A percentile compares a stretch with the other conserved stretches of the same genome.
Conservation (phyloP, 2,113 vertebrate genomes). For the Vombatus ursinus region DNA sequence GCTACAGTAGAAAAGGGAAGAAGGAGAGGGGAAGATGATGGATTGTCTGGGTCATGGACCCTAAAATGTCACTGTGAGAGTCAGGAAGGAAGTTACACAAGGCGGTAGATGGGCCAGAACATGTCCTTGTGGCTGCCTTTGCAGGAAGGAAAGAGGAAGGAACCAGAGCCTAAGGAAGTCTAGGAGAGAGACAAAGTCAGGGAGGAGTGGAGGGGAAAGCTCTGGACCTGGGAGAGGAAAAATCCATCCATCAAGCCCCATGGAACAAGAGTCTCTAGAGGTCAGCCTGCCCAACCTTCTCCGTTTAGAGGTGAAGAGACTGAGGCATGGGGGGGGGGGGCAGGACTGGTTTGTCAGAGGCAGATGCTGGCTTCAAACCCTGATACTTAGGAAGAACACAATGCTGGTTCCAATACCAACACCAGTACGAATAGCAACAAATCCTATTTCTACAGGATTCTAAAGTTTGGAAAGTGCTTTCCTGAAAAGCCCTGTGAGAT, state of each 20-base stretch:
- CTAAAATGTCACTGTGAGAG: background rate
- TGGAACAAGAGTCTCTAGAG: background rate
- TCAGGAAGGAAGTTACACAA: background rate
- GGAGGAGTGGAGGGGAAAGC: background rate
- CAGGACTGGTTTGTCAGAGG: too few relatives aligned
- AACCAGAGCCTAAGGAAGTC: background rate
- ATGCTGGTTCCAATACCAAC: background rate
- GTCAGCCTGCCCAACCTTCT: background rate
- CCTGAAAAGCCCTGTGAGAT: too few relatives aligned
- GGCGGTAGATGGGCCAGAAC: background rate
- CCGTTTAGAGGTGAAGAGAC: too few relatives aligned
- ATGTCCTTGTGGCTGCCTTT: background rate
- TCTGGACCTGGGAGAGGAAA: background rate
- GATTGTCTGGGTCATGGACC: background rate
- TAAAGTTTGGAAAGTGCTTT: background rate
- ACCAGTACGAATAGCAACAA: fast-evolving
- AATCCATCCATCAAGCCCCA: background rate
- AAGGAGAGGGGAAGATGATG: background rate
- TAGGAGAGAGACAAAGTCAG: background rate
- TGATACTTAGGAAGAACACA: background rate
- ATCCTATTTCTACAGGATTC: background rate
- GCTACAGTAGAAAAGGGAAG: background rate
- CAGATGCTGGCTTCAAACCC: background rate
- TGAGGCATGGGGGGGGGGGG: too few relatives aligned
- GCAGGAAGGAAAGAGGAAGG: background rate